Evolutionary conservation across 2,113 vertebrate species (phyloP).

Genomic region (Dromas ardeola): DNA sequence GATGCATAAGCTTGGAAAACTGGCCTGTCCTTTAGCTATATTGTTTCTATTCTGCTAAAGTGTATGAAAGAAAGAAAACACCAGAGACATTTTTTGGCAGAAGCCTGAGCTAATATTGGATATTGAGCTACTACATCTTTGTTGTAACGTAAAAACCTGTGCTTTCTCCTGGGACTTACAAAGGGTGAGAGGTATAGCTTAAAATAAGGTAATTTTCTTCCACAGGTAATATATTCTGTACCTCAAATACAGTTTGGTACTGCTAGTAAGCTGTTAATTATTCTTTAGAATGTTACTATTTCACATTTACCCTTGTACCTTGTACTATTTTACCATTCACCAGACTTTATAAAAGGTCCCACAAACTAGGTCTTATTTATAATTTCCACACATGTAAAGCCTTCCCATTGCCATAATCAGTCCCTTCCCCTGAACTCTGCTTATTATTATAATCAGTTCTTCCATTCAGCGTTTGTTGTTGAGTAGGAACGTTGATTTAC

Average conservation of each 20-base stretch:
- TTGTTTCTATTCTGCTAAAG: neutral
- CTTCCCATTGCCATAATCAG: neutral
- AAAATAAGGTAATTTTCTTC: slow-evolving; percentile 19
- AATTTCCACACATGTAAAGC: neutral
- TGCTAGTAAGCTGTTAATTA: neutral
- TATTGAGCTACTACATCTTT: neutral
- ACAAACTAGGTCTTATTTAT: neutral
- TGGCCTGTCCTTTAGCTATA: neutral
- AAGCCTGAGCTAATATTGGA: neutral
- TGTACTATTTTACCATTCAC: neutral
- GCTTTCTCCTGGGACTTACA: neutral
- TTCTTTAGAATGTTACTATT: neutral
- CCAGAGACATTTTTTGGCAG: neutral
- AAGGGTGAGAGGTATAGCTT: neutral
- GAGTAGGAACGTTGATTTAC: neutral
- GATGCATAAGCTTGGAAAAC: neutral
- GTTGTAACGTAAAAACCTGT: neutral
- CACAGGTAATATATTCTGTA: neutral
- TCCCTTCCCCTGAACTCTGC: neutral
- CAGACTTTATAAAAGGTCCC: neutral
- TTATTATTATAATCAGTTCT: neutral
- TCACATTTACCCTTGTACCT: neutral
- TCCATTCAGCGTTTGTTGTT: neutral
- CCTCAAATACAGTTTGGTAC: neutral
- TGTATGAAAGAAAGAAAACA: neutral